Evolutionary conservation across 1,140 invertebrate species (phyloP), one percentile per base, ranked within the genome.

Genomic region (Microplitis mediator): DNA sequence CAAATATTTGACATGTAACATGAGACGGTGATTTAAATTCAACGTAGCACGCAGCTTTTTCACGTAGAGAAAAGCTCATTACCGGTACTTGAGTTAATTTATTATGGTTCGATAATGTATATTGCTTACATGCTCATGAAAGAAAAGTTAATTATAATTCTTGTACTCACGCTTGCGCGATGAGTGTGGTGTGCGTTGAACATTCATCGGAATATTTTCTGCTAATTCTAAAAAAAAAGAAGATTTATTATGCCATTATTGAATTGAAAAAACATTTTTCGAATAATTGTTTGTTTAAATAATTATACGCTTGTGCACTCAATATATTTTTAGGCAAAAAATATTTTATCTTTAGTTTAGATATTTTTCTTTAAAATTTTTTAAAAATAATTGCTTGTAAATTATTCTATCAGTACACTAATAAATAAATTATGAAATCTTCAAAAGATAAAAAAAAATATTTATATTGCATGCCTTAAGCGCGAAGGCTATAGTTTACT

Each of bases 141-240:
- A 60, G 62, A 70, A 51, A 39, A 54, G n/a, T 60, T 9, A 31
- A 34, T 23, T 58, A 23, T 65, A 23, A 34, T 9, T 6, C 39
- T 45, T 45, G 39, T 76, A 92, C 92, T 94, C 90, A 95, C 94
- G 90, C 90, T 93, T 90, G 85, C 93, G 89, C 74, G 91, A 89
- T 80, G 91, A 92, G 87, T 95, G 94, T 72, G 93, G 93, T 85
- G 93, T 94, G 80, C 94, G 91, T 87, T 93, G 92, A 85, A 91
- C 93, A 76, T 93, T 92, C 81, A 92, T 90, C 69, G 93, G 93
- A 84, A 95, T 88, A 86, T 93, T 94, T 88, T 95, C 93, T 75
- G 93, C 93, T 83, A 94, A 94, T 90, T 95, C 93, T 95, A 89
- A 88, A 80, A 81, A 67, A 70, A 76, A 31, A 65, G 23, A 51